phyloP scores from a whole-genome alignment of 37 sponge, comb jelly and placozoan genomes.

The Halisarca cf. caerulea region DNA sequence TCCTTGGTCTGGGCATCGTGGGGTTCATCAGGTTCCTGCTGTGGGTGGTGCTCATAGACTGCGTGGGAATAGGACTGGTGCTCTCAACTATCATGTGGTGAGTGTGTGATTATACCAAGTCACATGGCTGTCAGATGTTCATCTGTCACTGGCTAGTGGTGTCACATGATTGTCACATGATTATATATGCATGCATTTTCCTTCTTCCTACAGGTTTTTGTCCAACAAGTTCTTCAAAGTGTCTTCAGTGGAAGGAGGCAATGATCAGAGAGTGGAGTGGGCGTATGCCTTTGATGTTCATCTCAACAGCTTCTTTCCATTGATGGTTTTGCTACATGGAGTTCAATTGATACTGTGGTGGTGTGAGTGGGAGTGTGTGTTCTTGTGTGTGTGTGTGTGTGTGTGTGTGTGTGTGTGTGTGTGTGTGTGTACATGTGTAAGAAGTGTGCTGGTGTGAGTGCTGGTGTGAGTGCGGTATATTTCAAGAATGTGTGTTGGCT shows the following conservation, averaged over 20 bases:
- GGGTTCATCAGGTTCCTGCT: slow-evolving; percentile 76
- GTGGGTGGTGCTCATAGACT: slow-evolving; percentile 86
- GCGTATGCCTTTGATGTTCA: slow-evolving; percentile 97
- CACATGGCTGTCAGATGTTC: slow-evolving; percentile 5
- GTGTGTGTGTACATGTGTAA: too few relatives aligned
- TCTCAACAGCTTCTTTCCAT: slow-evolving; percentile 89
- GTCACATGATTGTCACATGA: background rate
- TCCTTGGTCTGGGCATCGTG: slow-evolving; percentile 48
- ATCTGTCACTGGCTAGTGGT: too few relatives aligned
- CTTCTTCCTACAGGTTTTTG: slow-evolving; percentile 43
- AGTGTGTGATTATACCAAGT: too few relatives aligned
- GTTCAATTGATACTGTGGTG: slow-evolving; percentile 68
- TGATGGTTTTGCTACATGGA: slow-evolving; percentile 80
- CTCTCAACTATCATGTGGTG: slow-evolving; percentile 88
- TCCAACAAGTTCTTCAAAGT: slow-evolving; percentile 31
- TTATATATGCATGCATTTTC: background rate
- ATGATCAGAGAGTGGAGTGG: slow-evolving; percentile 79
- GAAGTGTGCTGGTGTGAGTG: too few relatives aligned
- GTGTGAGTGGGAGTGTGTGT: slow-evolving; percentile 39
- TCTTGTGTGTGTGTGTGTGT: background rate
- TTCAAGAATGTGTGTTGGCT: background rate
- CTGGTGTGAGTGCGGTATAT: background rate
- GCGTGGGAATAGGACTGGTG: slow-evolving; percentile 71
- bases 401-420: too few relatives aligned
- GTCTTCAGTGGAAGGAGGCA: background rate